Base-by-base conservation (phyloP, 2,888 invertebrate species). In the Parapristionchus giblindavisi region DNA sequence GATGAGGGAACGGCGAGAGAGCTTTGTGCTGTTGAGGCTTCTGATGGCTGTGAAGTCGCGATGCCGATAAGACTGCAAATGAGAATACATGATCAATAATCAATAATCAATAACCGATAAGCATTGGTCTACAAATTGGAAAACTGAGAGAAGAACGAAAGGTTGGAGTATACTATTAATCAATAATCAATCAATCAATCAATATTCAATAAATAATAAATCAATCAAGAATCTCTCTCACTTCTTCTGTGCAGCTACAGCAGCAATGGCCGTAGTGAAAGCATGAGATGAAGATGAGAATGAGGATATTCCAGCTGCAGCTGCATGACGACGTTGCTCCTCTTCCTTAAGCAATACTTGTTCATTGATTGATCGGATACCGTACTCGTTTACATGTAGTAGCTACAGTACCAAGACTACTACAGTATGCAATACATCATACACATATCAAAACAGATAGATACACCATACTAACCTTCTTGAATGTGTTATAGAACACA, bases 401-500 rank as follows among this genome's bases (percentile, higher is more conserved):
- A 21, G 52, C 5, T 52, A 5, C 52, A 5, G 21, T 52, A 4
- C 52, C 52, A 27, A 56, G 8, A 24, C 56, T 56, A 34, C 58
- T 29, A 4, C 58, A 24, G 2, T 29, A 58, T 29, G 6, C 34
- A 2, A 17, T 6, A 11, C 6, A 58, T 32, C 54, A 2, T 32
- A 32, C 32, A 29, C 29, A 58, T 27, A 27, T 17, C 21, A n/a
- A n/a, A n/a, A n/a, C n/a, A n/a, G n/a, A n/a, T n/a, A n/a, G n/a
- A n/a, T n/a, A 1, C 60, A 58, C 14, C 60, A n/a, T n/a, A 68
- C 5, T 32, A 54, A 40, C 48, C 43, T 76, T 76, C 8, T 76
- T 77, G 68, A 83, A 83, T 0, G 81, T 77, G 24, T 83, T 80
- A 56, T 76, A 78, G 76, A 82, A 83, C 58, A 80, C 79, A n/a